These are phyloP conservation scores for Philopedon plagiatum DNA, from an alignment of 2,888 invertebrate species.

Conservation along the genomic window DNA sequence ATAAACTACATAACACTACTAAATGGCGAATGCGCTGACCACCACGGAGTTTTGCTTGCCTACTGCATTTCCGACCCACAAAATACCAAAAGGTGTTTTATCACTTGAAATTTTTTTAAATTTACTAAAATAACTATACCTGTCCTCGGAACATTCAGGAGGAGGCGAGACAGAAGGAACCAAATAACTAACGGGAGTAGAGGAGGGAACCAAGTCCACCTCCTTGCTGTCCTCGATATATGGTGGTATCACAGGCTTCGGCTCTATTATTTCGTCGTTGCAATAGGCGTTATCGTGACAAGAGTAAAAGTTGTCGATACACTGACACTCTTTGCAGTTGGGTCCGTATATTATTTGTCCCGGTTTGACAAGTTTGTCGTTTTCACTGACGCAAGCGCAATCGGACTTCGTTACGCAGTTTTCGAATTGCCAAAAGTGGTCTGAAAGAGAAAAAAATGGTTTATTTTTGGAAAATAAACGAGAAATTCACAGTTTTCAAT, in stretches of 20 bases:
- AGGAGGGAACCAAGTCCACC: neutral
- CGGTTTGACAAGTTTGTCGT: conserved; percentile 80
- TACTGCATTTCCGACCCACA: too few relatives aligned
- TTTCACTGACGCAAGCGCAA: conserved; percentile 81
- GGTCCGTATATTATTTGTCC: conserved; percentile 75
- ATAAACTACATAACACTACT: too few relatives aligned
- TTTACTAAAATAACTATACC: conserved; percentile 22
- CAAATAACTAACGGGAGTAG: conserved; percentile 36
- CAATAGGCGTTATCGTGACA: conserved; percentile 75
- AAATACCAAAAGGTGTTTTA: too few relatives aligned
- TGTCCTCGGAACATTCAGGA: conserved; percentile 43
- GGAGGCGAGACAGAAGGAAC: conserved; percentile 47
- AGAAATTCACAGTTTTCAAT: neutral
- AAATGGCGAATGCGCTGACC: too few relatives aligned
- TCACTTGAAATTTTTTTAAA: neutral
- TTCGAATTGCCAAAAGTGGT: conserved; percentile 79
- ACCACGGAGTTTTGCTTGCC: too few relatives aligned
- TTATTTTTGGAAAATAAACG: too few relatives aligned
- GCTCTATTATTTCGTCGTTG: neutral
- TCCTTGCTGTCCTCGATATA: neutral
- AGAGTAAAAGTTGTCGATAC: conserved; percentile 81
- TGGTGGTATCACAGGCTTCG: neutral
- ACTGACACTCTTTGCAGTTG: conserved; percentile 84
- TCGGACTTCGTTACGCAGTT: conserved; percentile 82
- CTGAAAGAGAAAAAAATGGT: conserved; percentile 56